Base-by-base conservation (phyloP, 2,888 invertebrate species). In the Acheta domesticus region DNA sequence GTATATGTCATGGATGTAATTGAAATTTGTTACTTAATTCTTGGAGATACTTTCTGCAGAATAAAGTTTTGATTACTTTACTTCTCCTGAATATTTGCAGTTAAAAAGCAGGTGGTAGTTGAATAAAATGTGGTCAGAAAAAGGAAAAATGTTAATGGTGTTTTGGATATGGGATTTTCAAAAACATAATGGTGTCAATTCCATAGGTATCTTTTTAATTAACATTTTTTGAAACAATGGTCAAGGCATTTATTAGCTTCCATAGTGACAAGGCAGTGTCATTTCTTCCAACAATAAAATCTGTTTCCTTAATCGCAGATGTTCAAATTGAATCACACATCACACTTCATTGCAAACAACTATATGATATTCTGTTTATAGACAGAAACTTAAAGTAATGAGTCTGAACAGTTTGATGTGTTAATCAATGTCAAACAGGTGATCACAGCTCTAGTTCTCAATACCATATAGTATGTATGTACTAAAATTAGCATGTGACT, bases 221-320 rank as follows among this genome's bases (percentile, higher is more conserved):
- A 62, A 62, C 62, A 62, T 62, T 62, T 62, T 62, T 62, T 79
- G 73, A 77, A 79, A 79, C 81, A 79, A 79, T 78, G 79, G 79
- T 81, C 81, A 81, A 81, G 81, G 81, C 81, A 78, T 81, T 81
- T 81, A 81, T 81, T 81, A 78, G 81, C 78, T 81, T 79, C 79
- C 79, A 78, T 48, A 77, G 74, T 77, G 77, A 79, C 77, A 77
- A 79, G 79, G 79, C 79, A 77, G 79, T 77, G 77, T 49, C 48
- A 49, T 76, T 50, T 62, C 19, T 75, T 76, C n/a, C 62, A 62
- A 62, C 62, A 62, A 62, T 62, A 19, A 19, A 62, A 62, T 62
- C 62, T 62, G 14, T 62, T 62, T n/a, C n/a, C 62, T 62, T 62
- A 14, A 14, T 62, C 5, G 62, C 62, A 62, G 62, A 62, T 62